Base-by-base conservation (phyloP, 2,888 invertebrate species). In the Sphecodes monilicornis region DNA sequence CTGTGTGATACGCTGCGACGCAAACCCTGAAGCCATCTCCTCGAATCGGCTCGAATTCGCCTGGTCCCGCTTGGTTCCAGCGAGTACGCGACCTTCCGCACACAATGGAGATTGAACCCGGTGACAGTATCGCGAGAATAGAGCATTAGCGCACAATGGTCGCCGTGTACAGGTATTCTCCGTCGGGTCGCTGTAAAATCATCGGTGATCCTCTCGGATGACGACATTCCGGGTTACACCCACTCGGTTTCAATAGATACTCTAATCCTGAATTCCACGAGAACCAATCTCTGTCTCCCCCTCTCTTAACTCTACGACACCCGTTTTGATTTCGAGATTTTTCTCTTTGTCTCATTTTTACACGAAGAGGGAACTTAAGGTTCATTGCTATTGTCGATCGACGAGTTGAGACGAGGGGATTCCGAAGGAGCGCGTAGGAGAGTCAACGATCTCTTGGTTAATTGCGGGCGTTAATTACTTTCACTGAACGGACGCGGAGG, bases 381-480 rank as follows among this genome's bases (percentile, higher is more conserved):
- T 13, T 16, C 26, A 4, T 26, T n/a, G 26, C 18, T 16, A 10
- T 13, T 57, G 57, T 18, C 18, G 32, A 5, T 16, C 4, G 57
- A 57, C 32, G 16, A 8, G 32, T 29, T 1, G 18, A 3, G 64
- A 32, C 2, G 26, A 29, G 16, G 13, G 26, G 26, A 26, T 57
- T 57, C 13, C 13, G 26, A 8, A 1, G 29, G 26, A 66, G 16
- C 13, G n/a, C 22, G 16, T 3, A 39, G 1, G 11, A 29, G 29
- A 75, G 80, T 26, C 54, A 18, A 13, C 36, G 75, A 3, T 46
- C 39, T n/a, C 3, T 18, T 13, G 22, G n/a, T 36, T 39, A 39
- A 54, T 41, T 46, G 60, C 22, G 29, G 13, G 16, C 29, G 46
- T 77, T 84, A 82, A 84, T 73, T 83, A 81, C 83, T 83, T 83